Conservation (phyloP, 1,140 invertebrate species). For the Bicyclus anynana region DNA sequence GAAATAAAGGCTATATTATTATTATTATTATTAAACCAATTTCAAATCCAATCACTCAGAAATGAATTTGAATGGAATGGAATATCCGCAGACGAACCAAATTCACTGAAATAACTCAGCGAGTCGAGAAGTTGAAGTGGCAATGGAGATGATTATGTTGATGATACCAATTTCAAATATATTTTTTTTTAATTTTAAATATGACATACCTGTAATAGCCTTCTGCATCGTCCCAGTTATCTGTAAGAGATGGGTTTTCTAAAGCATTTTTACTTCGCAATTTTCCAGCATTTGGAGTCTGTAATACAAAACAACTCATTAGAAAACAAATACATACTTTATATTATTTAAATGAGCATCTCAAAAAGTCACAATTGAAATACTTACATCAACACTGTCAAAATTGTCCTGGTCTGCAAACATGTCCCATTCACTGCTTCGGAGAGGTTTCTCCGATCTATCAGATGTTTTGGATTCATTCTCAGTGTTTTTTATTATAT, state of each 20-base stretch:
- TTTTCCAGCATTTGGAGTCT: slow-evolving; percentile 87
- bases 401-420: slow-evolving; percentile 94
- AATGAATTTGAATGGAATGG: too few relatives aligned
- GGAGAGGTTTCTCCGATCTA: slow-evolving; percentile 52
- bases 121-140: too few relatives aligned
- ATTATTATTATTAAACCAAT: too few relatives aligned
- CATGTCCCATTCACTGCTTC: slow-evolving; percentile 87
- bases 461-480: slow-evolving; percentile 25
- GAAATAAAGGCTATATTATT: too few relatives aligned
- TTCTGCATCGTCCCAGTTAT: slow-evolving; percentile 99
- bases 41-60: too few relatives aligned
- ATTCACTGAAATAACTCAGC: too few relatives aligned
- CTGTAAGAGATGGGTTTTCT: slow-evolving; percentile 94
- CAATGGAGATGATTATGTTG: too few relatives aligned
- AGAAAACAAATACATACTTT: not conserved
- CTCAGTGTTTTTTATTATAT: slow-evolving; percentile 18
- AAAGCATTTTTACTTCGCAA: slow-evolving; percentile 81
- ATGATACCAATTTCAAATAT: too few relatives aligned
- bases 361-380: not conserved
- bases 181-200: not conserved
- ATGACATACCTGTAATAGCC: slow-evolving; percentile 83
- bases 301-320: slow-evolving; percentile 15
- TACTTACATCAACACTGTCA: slow-evolving; percentile 89
- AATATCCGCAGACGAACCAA: too few relatives aligned
- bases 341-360: not conserved